Percentiles rank a stretch among this genome's conserved stretches.
phyloP scores from a whole-genome alignment of 2,888 invertebrate genomes.

The Ceramica pisi region DNA sequence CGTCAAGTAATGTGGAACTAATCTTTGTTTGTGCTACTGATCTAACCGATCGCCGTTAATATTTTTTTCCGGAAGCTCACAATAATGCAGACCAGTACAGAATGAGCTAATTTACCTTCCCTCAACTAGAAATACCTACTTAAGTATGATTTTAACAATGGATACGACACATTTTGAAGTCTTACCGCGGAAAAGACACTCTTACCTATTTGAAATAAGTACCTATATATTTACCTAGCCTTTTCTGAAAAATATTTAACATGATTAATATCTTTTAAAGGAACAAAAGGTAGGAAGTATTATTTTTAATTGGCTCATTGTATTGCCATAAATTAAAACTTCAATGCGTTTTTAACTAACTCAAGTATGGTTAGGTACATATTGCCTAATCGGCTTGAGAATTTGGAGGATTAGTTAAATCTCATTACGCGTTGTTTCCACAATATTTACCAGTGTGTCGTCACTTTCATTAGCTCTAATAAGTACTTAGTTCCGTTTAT shows the following conservation, averaged over 20 bases:
- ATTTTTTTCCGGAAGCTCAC: constrained; percentile 22
- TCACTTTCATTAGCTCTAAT: constrained; percentile 82
- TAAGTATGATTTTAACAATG: not conserved
- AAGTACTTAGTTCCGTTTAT: constrained; percentile 83
- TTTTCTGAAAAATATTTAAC: not conserved
- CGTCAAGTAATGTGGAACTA: constrained; percentile 83
- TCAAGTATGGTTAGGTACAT: constrained; percentile 36
- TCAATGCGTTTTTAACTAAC: constrained; percentile 41
- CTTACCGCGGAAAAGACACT: not conserved
- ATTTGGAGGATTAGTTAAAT: constrained; percentile 73
- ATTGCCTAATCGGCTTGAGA: constrained; percentile 76
- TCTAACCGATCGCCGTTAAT: constrained; percentile 56
- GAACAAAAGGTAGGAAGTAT: constrained; percentile 14
- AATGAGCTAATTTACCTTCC: not conserved
- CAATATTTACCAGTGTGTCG: constrained; percentile 73
- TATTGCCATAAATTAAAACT: constrained; percentile 37
- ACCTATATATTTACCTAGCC: no score
- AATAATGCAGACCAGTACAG: not conserved
- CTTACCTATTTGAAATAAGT: not conserved
- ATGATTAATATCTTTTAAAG: not conserved
- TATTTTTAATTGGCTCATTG: constrained; percentile 26
- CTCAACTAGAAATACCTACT: not conserved
- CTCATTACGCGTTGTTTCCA: constrained; percentile 70
- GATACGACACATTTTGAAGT: not conserved
- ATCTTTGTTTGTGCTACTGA: constrained; percentile 81